phyloP scores from a whole-genome alignment of 1,140 invertebrate species.

The Aphaenogaster floridana region DNA sequence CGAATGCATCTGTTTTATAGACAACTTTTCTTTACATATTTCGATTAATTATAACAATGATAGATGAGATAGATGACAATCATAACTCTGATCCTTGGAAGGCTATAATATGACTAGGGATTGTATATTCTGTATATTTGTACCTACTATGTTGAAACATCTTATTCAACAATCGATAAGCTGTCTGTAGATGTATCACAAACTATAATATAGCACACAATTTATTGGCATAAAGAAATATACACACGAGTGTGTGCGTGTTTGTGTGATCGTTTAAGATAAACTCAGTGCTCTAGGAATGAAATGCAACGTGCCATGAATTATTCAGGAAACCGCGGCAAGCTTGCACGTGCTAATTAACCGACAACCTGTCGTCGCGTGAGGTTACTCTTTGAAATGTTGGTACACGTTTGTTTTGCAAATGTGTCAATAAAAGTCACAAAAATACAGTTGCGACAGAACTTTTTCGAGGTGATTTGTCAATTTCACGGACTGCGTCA shows the following conservation, averaged over 20 bases:
- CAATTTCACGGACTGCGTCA: not conserved
- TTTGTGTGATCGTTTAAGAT: constrained; percentile 47
- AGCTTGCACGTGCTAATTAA: constrained; percentile 73
- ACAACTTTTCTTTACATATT: no score
- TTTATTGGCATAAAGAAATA: constrained; percentile 8
- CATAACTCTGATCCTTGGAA: no score
- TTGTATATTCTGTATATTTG: not conserved
- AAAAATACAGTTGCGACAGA: not conserved
- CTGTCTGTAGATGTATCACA: not conserved
- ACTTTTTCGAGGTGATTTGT: constrained; percentile 15
- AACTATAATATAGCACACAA: not conserved
- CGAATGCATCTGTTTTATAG: no score
- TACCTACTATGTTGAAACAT: not conserved
- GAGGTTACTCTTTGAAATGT: constrained; percentile 69
- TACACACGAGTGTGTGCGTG: not conserved
- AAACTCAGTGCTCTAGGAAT: constrained; percentile 58
- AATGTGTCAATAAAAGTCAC: constrained; percentile 42
- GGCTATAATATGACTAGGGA: no score
- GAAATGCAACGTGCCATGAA: constrained; percentile 65
- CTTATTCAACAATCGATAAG: not conserved
- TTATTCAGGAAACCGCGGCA: constrained; percentile 69
- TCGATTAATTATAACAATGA: no score
- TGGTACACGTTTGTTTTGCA: constrained; percentile 52
- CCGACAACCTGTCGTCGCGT: constrained; percentile 73
- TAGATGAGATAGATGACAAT: no score